phyloP scores from a whole-genome alignment of 2,797 vertebrate genomes.

The Zalophus californianus region DNA sequence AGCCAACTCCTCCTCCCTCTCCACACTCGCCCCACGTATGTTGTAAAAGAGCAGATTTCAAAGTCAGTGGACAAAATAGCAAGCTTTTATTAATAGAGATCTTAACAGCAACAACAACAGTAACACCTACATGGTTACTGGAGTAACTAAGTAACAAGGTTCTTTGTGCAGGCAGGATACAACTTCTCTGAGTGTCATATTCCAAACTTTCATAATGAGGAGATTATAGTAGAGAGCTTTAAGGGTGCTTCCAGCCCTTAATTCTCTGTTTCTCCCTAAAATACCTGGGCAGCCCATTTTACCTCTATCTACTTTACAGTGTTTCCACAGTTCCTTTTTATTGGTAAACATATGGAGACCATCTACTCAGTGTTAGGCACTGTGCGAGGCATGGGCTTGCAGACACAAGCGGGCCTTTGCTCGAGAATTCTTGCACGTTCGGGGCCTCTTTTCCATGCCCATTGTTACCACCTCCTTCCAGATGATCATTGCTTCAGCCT shows the following conservation, averaged over 20 bases:
- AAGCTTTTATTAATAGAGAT: constrained; percentile 36
- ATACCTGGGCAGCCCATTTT: neutral
- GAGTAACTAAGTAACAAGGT: neutral
- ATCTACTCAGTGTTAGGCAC: neutral
- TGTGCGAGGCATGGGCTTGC: neutral
- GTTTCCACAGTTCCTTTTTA: neutral
- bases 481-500: neutral
- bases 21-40: neutral
- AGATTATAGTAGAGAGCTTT: neutral
- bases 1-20: neutral
- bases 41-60: neutral
- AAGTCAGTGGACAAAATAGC: constrained; percentile 28
- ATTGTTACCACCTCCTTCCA: neutral
- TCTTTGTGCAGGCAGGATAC: neutral
- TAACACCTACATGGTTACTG: neutral
- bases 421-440: neutral
- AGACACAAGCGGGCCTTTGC: constrained; percentile 33
- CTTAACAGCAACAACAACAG: neutral
- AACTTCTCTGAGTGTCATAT: neutral
- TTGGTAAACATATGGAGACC: neutral
- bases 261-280: neutral
- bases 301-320: neutral
- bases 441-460: neutral
- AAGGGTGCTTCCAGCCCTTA: neutral
- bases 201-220: neutral